phyloP scores from a whole-genome alignment of 2,888 invertebrate species.

The Horisme vitalbata region DNA sequence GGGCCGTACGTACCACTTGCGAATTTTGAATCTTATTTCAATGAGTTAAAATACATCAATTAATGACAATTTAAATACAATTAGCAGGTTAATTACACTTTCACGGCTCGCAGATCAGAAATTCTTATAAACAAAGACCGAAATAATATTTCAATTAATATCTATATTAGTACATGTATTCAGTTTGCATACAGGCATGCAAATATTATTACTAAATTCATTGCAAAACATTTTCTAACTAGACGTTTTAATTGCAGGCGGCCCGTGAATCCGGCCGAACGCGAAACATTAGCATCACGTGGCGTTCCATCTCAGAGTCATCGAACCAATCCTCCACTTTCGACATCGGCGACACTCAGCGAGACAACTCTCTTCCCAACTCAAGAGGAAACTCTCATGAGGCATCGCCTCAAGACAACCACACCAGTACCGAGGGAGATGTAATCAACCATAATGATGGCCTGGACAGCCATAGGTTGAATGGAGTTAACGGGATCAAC shows the following conservation, averaged over 20 bases:
- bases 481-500: conserved; percentile 44
- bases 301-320: conserved; percentile 77
- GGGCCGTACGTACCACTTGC: no score
- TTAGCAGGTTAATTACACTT: no score
- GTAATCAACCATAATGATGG: conserved; percentile 48
- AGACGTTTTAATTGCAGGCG: conserved; percentile 46
- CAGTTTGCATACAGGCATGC: no score
- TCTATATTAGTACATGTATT: no score
- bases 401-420: conserved; percentile 47
- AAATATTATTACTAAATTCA: no score
- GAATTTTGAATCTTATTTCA: no score
- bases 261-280: conserved; percentile 59
- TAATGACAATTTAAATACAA: no score
- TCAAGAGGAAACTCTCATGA: conserved; percentile 39
- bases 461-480: conserved; percentile 37
- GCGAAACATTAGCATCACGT: conserved; percentile 75
- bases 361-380: conserved; percentile 34
- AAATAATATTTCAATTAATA: no score
- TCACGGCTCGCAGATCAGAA: no score
- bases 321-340: conserved; percentile 73
- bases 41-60: no score
- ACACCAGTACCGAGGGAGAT: conserved; percentile 45
- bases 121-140: no score
- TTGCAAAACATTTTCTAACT: no score
- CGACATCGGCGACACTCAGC: conserved; percentile 51